Evolutionary conservation across 2,113 vertebrate genomes (phyloP).

Genomic region (Phoxinus phoxinus): DNA sequence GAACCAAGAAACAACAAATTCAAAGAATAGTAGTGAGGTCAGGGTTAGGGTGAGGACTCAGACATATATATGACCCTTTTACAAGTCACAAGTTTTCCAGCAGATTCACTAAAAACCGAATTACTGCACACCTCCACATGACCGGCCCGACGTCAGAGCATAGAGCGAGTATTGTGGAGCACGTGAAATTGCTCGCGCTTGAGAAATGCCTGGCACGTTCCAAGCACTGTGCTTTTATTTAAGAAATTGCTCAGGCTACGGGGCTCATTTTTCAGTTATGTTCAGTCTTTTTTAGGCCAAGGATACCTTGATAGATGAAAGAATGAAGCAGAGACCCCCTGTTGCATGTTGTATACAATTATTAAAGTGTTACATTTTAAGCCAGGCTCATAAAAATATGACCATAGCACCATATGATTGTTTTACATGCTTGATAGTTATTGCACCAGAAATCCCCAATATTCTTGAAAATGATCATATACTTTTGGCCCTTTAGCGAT

Average conservation of each 20-base stretch:
- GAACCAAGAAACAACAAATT: neutral
- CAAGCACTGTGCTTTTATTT: constrained; percentile 27
- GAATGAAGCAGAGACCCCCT: neutral
- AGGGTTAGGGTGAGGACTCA: constrained; percentile 8
- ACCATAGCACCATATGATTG: neutral
- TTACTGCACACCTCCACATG: constrained; percentile 54
- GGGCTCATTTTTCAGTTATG: neutral
- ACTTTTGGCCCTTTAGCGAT: no score
- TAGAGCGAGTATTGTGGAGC: constrained; percentile 44
- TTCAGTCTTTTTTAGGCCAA: neutral
- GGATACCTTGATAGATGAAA: neutral
- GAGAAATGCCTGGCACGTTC: constrained; percentile 41
- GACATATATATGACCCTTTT: constrained; percentile 30
- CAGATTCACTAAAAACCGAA: constrained; percentile 42
- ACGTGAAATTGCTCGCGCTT: constrained; percentile 46
- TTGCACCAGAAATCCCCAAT: neutral
- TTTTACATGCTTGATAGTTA: neutral
- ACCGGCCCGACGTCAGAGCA: constrained; percentile 26
- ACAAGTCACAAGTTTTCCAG: constrained; percentile 49
- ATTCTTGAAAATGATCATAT: neutral
- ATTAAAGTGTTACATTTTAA: neutral
- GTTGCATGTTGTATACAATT: neutral
- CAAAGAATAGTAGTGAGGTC: neutral
- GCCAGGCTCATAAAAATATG: neutral
- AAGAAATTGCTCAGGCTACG: neutral